Evolutionary conservation across 2,888 invertebrate species (phyloP).

Genomic region (Cosmia trapezina): DNA sequence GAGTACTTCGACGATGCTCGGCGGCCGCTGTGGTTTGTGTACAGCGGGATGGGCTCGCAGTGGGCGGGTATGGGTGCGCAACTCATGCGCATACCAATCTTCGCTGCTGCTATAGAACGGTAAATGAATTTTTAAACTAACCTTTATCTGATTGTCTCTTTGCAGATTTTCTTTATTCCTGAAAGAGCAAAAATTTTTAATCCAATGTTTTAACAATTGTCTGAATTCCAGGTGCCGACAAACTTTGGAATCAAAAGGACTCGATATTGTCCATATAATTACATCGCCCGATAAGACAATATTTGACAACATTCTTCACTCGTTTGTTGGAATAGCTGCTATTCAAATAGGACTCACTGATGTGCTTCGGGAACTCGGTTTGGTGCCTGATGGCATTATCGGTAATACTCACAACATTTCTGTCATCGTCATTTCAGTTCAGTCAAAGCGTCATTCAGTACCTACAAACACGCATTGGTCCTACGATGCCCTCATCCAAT

Average conservation of each 20-base stretch:
- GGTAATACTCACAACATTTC: slow-evolving; percentile 12
- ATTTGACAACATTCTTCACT: slow-evolving; percentile 89
- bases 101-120: slow-evolving; percentile 1
- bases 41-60: slow-evolving; percentile 74
- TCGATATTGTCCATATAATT: slow-evolving; percentile 92
- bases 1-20: slow-evolving; percentile 75
- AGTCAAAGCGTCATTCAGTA: not conserved
- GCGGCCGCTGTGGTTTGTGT: slow-evolving; percentile 92
- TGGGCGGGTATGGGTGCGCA: not conserved
- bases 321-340: slow-evolving; percentile 86
- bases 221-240: slow-evolving; percentile 84
- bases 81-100: not conserved
- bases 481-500: not conserved
- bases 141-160: not conserved
- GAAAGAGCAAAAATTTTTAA: not conserved
- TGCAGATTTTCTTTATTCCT: not conserved
- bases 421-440: not conserved
- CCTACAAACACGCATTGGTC: not conserved
- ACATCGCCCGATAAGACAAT: slow-evolving; percentile 90
- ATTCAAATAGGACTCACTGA: slow-evolving; percentile 87
- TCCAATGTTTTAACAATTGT: not conserved
- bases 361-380: slow-evolving; percentile 31
- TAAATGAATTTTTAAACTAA: not conserved
- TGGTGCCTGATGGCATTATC: slow-evolving; percentile 30
- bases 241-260: slow-evolving; percentile 90